phyloP scores from a whole-genome alignment of 2,113 vertebrate species.

The Corythaeola cristata region DNA sequence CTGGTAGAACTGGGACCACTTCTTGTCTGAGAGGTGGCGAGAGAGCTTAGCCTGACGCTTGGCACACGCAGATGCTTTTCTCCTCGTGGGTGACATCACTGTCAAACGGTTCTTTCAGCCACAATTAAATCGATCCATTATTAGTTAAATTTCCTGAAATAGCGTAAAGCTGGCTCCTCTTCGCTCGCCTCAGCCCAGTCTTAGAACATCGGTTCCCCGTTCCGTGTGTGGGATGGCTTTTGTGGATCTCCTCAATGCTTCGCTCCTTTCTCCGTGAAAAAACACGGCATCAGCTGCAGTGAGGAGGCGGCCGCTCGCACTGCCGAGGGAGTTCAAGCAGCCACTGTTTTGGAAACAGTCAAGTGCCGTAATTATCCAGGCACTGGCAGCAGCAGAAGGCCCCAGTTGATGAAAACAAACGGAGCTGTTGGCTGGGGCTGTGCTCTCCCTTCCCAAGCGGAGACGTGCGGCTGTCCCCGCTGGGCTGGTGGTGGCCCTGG shows the following conservation, averaged over 20 bases:
- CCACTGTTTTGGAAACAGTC: background rate
- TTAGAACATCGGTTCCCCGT: background rate
- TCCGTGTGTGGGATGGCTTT: background rate
- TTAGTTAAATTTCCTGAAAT: background rate
- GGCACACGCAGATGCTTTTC: background rate
- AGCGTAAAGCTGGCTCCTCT: background rate
- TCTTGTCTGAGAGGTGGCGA: background rate
- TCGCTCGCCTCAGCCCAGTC: background rate
- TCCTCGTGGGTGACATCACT: background rate
- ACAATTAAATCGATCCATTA: background rate
- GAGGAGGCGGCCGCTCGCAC: background rate
- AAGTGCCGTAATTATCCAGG: background rate
- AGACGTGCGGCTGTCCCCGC: background rate
- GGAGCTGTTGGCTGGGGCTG: background rate
- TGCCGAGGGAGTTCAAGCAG: background rate
- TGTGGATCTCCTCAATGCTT: background rate
- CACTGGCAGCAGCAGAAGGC: background rate
- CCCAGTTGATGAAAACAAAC: background rate
- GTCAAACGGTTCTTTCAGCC: no score
- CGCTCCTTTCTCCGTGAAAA: background rate
- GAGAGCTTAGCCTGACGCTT: background rate
- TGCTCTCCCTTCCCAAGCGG: background rate
- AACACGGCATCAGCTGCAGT: background rate
- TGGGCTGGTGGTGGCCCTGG: background rate
- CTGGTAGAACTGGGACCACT: background rate